Evolutionary conservation across 2,888 invertebrate genomes (phyloP).

Genomic region (Gymnocheta viridis): DNA sequence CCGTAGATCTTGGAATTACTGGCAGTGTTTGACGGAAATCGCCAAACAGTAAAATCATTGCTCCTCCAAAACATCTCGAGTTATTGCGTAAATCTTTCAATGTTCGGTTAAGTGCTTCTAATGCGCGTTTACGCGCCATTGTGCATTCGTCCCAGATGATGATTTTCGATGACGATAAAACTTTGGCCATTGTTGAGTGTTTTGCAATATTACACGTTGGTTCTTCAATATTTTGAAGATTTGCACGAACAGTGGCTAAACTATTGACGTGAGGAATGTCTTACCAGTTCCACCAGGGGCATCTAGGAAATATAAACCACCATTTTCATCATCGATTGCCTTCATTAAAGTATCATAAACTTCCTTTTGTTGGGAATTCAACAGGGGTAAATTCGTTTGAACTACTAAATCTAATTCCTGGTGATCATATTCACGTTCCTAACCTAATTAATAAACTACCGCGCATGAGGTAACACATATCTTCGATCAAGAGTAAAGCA

Average conservation of each 20-base stretch:
- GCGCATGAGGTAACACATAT: not conserved
- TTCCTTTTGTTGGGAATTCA: not conserved
- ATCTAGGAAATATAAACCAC: not conserved
- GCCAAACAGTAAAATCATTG: constrained; percentile 55
- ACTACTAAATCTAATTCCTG: not conserved
- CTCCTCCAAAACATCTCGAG: not conserved
- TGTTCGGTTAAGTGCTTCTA: constrained; percentile 62
- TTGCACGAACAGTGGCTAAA: not conserved
- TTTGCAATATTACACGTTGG: too few species aligned
- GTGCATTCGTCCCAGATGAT: constrained; percentile 61
- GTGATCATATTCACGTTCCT: not conserved
- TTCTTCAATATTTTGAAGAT: too few species aligned
- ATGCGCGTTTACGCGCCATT: constrained; percentile 50
- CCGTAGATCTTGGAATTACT: constrained; percentile 27
- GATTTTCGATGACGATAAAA: not conserved
- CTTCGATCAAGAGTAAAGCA: not conserved
- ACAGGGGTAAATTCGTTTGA: not conserved
- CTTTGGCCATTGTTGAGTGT: not conserved
- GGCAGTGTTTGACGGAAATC: constrained; percentile 63
- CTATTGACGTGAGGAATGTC: not conserved
- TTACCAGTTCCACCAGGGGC: not conserved
- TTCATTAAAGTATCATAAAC: not conserved
- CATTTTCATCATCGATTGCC: not conserved
- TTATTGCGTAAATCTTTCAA: constrained; percentile 48
- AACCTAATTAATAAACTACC: not conserved